phyloP scores from a whole-genome alignment of 2,888 invertebrate species.

The Pandemis heparana region DNA sequence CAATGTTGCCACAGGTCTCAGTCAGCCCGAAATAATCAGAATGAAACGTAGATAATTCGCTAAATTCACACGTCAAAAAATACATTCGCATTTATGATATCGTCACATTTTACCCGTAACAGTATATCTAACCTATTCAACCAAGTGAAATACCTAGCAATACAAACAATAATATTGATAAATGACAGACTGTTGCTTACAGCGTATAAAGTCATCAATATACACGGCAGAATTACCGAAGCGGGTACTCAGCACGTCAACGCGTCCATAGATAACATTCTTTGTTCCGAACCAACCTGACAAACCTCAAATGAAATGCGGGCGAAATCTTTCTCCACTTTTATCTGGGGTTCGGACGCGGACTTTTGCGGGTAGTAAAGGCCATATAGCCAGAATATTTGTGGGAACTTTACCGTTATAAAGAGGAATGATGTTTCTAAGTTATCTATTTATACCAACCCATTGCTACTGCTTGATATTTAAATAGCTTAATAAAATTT shows the following conservation, averaged over 20 bases:
- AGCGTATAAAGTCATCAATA: conserved; percentile 19
- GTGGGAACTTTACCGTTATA: conserved; percentile 21
- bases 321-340: conserved; percentile 31
- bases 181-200: background rate
- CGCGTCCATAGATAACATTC: conserved; percentile 33
- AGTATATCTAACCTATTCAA: background rate
- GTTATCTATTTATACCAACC: background rate
- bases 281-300: conserved; percentile 27
- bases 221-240: conserved; percentile 21
- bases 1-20: too few relatives aligned
- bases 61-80: background rate
- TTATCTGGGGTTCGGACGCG: conserved; percentile 1
- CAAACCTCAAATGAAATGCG: conserved; percentile 33
- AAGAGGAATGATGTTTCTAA: background rate
- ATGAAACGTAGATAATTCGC: background rate
- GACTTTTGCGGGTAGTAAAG: conserved; percentile 11
- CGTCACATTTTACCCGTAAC: background rate
- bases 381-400: background rate
- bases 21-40: background rate
- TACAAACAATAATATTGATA: conserved; percentile 9
- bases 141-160: conserved; percentile 5
- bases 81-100: background rate
- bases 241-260: conserved; percentile 34
- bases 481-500: too few relatives aligned
- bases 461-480: background rate